These are phyloP conservation scores for Phrynocephalus vlangalii DNA, from an alignment of 2,797 vertebrate species.

Conservation along the genomic window DNA sequence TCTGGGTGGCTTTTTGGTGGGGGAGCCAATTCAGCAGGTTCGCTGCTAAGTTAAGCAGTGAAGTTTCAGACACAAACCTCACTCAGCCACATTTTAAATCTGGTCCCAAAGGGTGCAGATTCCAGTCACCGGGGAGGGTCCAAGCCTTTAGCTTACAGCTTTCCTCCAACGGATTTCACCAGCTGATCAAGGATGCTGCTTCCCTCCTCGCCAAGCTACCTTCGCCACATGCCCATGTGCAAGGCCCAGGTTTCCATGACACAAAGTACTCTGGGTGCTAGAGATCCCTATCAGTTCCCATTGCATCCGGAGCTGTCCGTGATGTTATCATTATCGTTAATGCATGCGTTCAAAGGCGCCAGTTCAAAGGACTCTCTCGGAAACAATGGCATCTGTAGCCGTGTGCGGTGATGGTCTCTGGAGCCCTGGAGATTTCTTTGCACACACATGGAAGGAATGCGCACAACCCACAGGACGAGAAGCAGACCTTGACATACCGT, in stretches of 20 bases:
- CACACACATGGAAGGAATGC: background rate
- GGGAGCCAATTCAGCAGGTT: no score
- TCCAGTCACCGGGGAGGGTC: background rate
- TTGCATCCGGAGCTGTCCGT: background rate
- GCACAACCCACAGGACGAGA: background rate
- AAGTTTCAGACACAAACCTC: background rate
- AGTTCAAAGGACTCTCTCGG: background rate
- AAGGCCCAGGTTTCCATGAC: constrained; percentile 18
- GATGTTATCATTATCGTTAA: background rate
- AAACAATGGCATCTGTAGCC: background rate
- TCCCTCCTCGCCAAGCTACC: background rate
- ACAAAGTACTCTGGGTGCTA: background rate
- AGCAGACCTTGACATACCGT: no score
- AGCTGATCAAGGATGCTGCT: no score
- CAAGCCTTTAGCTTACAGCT: background rate
- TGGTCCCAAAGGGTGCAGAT: background rate
- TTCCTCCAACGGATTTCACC: background rate
- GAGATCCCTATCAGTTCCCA: background rate
- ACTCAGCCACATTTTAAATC: no score
- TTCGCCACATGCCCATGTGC: background rate
- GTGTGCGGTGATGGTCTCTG: no score
- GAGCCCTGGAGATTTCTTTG: background rate
- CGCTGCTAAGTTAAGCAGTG: no score
- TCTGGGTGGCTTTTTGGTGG: no score
- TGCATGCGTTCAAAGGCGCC: background rate